Percentiles rank a stretch among this genome's conserved stretches.
phyloP scores from a whole-genome alignment of 2,888 invertebrate species.

The Hyalella azteca region DNA sequence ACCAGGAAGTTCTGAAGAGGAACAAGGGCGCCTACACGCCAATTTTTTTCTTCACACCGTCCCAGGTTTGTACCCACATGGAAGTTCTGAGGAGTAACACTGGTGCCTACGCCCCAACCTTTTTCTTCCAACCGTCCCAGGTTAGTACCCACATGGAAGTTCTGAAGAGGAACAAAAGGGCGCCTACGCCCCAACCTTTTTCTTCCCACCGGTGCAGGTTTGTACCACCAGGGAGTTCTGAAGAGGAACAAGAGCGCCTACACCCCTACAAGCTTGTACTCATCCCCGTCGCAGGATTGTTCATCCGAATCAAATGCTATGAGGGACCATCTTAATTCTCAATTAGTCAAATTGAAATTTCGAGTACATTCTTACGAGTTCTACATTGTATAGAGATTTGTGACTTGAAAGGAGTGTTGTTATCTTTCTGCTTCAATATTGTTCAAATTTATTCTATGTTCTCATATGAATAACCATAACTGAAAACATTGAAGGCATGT shows the following conservation, averaged over 20 bases:
- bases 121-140: constrained; percentile 66
- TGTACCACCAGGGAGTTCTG: constrained; percentile 77
- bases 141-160: not conserved
- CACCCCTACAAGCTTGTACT: constrained; percentile 64
- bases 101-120: constrained; percentile 70
- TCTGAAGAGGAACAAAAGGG: constrained; percentile 64
- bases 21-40: constrained; percentile 72
- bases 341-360: too few species aligned
- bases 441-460: too few species aligned
- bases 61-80: constrained; percentile 72
- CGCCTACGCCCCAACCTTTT: constrained; percentile 68
- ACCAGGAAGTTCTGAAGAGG: constrained; percentile 74
- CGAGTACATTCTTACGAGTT: too few species aligned
- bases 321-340: too few species aligned
- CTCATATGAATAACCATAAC: too few species aligned
- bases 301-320: too few species aligned
- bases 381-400: too few species aligned
- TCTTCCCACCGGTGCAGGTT: constrained; percentile 67
- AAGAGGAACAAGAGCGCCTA: constrained; percentile 71
- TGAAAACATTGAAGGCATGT: too few species aligned
- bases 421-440: too few species aligned
- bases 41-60: constrained; percentile 65
- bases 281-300: constrained; percentile 68
- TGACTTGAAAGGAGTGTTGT: too few species aligned
- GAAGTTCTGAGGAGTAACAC: constrained; percentile 72